phyloP scores from a whole-genome alignment of 2,888 invertebrate species.

The Eupithecia vulgata region DNA sequence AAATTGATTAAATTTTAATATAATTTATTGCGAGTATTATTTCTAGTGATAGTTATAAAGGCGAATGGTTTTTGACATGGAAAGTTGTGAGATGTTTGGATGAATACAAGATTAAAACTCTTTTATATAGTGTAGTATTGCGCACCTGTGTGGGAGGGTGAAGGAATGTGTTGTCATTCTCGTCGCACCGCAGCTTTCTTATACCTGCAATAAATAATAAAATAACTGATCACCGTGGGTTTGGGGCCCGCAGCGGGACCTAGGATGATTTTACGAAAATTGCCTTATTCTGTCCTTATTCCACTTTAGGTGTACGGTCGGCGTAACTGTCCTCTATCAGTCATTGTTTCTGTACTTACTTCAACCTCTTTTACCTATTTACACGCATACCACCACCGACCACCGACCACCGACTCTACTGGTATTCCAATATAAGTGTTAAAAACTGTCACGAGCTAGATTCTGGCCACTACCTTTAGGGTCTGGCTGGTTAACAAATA shows the following conservation, averaged over 20 bases:
- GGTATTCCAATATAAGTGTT: no score
- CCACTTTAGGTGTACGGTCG: neutral
- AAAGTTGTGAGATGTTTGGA: neutral
- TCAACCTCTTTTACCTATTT: neutral
- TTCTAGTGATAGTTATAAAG: no score
- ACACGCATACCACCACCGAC: neutral
- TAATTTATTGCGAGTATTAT: no score
- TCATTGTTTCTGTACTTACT: neutral
- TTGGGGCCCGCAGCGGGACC: neutral
- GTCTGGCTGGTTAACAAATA: no score
- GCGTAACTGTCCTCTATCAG: neutral
- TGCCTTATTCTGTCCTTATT: neutral
- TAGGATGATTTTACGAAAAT: neutral
- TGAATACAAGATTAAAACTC: neutral
- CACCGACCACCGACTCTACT: no score
- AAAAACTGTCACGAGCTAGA: neutral
- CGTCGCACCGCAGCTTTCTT: constrained; percentile 66
- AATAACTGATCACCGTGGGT: neutral
- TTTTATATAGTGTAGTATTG: no score
- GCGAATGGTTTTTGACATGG: no score
- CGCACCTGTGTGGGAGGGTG: constrained; percentile 75
- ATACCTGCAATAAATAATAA: constrained; percentile 52
- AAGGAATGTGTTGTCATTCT: constrained; percentile 72
- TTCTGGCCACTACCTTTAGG: no score
- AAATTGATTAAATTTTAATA: neutral